Percentiles rank a stretch among this genome's conserved stretches.
Conservation (phyloP, 2,888 invertebrate species). For the Pterostichus madidus region DNA sequence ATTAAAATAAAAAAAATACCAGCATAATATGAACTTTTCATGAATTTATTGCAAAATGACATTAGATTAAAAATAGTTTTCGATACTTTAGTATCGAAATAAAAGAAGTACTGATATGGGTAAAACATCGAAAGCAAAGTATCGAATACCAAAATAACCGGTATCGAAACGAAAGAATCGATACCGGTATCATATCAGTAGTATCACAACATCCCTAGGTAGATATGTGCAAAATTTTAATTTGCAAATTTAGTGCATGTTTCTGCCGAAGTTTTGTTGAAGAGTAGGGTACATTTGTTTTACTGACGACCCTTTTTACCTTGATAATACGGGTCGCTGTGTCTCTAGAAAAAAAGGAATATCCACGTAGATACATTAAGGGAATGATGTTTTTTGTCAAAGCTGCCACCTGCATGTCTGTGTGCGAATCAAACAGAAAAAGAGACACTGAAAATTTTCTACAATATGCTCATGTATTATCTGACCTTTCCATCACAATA, state of each 20-base stretch:
- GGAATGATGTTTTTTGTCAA: slow-evolving; percentile 58
- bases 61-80: too few relatives aligned
- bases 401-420: slow-evolving; percentile 47
- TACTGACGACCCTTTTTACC: slow-evolving; percentile 50
- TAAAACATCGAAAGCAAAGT: too few relatives aligned
- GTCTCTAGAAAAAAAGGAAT: slow-evolving; percentile 44
- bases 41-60: too few relatives aligned
- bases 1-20: too few relatives aligned
- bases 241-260: slow-evolving; percentile 29
- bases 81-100: too few relatives aligned
- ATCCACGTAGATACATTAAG: slow-evolving; percentile 57
- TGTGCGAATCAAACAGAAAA: slow-evolving; percentile 46
- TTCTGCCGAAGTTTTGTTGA: slow-evolving; percentile 24
- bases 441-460: slow-evolving; percentile 41
- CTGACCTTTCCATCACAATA: not conserved
- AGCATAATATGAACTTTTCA: too few relatives aligned
- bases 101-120: too few relatives aligned
- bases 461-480: slow-evolving; percentile 25
- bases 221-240: slow-evolving; percentile 34
- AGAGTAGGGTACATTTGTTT: slow-evolving; percentile 36
- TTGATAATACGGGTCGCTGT: slow-evolving; percentile 53
- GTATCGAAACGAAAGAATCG: too few relatives aligned
- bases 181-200: too few relatives aligned
- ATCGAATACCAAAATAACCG: too few relatives aligned
- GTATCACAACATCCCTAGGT: too few relatives aligned